These are phyloP conservation scores for Enteromius radiatus DNA, from an alignment of 2,797 vertebrate species.

Conservation along the genomic window DNA sequence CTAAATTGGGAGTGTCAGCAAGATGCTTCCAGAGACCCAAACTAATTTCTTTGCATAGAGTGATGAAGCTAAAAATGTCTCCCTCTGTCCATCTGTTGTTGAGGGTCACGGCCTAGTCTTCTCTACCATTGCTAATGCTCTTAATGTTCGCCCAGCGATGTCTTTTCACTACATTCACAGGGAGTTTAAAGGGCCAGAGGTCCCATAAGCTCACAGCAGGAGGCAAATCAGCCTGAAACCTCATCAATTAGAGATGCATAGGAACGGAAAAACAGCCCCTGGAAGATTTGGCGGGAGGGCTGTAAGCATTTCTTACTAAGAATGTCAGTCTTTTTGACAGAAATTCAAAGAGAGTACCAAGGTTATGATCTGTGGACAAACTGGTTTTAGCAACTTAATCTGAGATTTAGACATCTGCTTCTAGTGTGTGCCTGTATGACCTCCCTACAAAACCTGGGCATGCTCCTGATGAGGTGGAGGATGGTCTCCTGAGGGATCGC, in stretches of 20 bases:
- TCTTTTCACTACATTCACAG: constrained; percentile 48
- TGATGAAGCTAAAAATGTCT: constrained; percentile 53
- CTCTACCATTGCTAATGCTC: constrained; percentile 51
- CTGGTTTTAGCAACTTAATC: constrained; percentile 5
- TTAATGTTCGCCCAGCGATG: constrained; percentile 52
- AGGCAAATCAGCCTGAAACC: constrained; percentile 42
- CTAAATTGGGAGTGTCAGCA: constrained; percentile 56
- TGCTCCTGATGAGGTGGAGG: too few relatives aligned
- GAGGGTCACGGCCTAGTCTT: constrained; percentile 52
- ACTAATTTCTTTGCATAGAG: constrained; percentile 52
- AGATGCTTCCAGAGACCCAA: constrained; percentile 45
- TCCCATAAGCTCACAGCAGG: constrained; percentile 51
- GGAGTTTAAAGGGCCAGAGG: constrained; percentile 53
- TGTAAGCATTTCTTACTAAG: constrained; percentile 42
- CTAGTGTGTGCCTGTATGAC: neutral
- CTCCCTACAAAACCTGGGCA: too few relatives aligned
- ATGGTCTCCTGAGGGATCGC: too few relatives aligned
- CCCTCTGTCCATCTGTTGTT: constrained; percentile 50
- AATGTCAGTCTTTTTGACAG: constrained; percentile 41
- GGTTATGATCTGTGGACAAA: constrained; percentile 46
- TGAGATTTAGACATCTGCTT: constrained; percentile 17
- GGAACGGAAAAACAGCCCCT: constrained; percentile 34
- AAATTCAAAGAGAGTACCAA: constrained; percentile 37
- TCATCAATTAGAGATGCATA: constrained; percentile 50
- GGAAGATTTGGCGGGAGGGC: constrained; percentile 2